Evolutionary conservation across 2,888 invertebrate genomes (phyloP).

Genomic region (Chesias legatella): DNA sequence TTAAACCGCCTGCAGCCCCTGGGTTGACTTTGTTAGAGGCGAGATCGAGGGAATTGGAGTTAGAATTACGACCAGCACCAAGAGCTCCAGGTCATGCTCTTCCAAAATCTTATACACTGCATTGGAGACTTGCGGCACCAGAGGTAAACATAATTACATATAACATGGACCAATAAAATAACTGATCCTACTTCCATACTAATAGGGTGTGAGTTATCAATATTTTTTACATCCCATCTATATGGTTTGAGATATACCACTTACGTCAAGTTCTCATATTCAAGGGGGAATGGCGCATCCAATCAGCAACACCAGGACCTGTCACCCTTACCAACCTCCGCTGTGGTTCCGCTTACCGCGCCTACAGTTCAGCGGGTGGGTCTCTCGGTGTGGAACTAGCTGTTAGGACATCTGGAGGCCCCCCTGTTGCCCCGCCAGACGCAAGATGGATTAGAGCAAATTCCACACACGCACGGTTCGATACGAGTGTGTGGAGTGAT

Average conservation of each 20-base stretch:
- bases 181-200: too few species aligned
- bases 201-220: too few species aligned
- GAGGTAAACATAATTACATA: slow-evolving; percentile 78
- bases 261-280: background rate
- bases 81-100: slow-evolving; percentile 65
- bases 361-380: slow-evolving; percentile 90
- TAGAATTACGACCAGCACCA: slow-evolving; percentile 61
- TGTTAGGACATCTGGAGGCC: slow-evolving; percentile 90
- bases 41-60: slow-evolving; percentile 62
- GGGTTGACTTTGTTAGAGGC: slow-evolving; percentile 80
- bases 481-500: slow-evolving; percentile 90
- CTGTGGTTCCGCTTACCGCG: slow-evolving; percentile 91
- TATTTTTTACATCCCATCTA: too few species aligned
- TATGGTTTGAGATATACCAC: background rate
- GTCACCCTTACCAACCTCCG: slow-evolving; percentile 85
- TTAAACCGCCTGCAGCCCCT: slow-evolving; percentile 87
- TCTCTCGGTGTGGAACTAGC: slow-evolving; percentile 86
- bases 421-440: slow-evolving; percentile 82
- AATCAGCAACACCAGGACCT: slow-evolving; percentile 63
- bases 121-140: slow-evolving; percentile 84
- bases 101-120: slow-evolving; percentile 82
- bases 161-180: too few species aligned
- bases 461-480: slow-evolving; percentile 88
- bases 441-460: slow-evolving; percentile 89
- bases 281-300: slow-evolving; percentile 84